Conservation (phyloP, 2,888 invertebrate species). For the Cataglyphis altisquamis region DNA sequence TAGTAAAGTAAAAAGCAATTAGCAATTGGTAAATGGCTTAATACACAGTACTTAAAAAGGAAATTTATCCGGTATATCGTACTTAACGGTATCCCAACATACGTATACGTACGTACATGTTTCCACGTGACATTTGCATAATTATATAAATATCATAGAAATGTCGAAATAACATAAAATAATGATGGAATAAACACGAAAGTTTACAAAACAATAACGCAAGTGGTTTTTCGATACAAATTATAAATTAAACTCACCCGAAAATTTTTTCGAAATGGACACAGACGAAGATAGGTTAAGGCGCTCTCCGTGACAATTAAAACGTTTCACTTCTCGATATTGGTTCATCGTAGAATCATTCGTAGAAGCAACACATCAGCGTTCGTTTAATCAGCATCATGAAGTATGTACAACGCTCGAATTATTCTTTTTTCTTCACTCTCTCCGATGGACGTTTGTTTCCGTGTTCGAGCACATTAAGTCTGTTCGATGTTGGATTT, state of each 20-base stretch:
- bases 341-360: constrained; percentile 30
- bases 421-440: not conserved
- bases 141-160: not conserved
- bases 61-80: not conserved
- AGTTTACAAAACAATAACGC: not conserved
- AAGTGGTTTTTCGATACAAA: not conserved
- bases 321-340: not conserved
- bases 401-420: not conserved
- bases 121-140: not conserved
- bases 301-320: not conserved
- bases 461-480: not conserved
- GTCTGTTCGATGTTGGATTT: not conserved
- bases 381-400: not conserved
- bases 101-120: not conserved
- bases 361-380: not conserved
- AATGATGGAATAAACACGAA: not conserved
- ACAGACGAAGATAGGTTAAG: constrained; percentile 30
- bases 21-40: not conserved
- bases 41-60: not conserved
- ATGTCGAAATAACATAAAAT: too few species aligned
- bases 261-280: constrained; percentile 5
- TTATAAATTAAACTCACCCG: not conserved
- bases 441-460: not conserved
- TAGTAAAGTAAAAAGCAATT: not conserved
- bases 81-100: constrained; percentile 23